These are phyloP conservation scores for Phaetusa simplex DNA, from an alignment of 2,113 vertebrate genomes.

Conservation along the genomic window DNA sequence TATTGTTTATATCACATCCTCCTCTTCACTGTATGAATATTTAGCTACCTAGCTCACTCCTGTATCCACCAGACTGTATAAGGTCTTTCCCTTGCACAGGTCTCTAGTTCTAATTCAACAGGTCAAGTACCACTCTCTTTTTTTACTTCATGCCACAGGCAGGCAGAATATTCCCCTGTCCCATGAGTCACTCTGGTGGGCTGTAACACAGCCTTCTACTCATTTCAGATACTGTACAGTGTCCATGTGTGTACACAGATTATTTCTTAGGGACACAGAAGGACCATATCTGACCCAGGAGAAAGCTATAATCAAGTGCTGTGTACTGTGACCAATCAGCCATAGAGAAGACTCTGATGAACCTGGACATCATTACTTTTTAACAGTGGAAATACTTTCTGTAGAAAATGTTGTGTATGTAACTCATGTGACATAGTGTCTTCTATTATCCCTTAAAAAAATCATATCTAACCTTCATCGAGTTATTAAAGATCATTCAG, in stretches of 20 bases:
- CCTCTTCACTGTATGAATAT: not conserved
- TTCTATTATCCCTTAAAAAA: not conserved
- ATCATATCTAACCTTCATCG: not conserved
- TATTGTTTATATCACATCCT: not conserved
- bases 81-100: not conserved
- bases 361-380: not conserved
- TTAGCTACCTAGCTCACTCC: not conserved
- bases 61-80: not conserved
- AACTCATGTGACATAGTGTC: not conserved
- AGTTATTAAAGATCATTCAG: not conserved
- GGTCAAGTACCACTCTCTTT: not conserved
- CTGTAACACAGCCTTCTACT: not conserved
- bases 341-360: not conserved
- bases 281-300: not conserved
- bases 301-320: not conserved
- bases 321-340: no score
- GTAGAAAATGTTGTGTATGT: not conserved
- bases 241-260: not conserved
- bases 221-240: not conserved
- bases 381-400: not conserved
- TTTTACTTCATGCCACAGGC: not conserved
- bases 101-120: not conserved
- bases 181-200: not conserved
- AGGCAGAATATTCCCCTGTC: not conserved
- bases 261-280: not conserved